Percentiles rank a stretch among this genome's conserved stretches.
phyloP scores from a whole-genome alignment of 2,888 invertebrate species.

The Caenorhabditis sp. region DNA sequence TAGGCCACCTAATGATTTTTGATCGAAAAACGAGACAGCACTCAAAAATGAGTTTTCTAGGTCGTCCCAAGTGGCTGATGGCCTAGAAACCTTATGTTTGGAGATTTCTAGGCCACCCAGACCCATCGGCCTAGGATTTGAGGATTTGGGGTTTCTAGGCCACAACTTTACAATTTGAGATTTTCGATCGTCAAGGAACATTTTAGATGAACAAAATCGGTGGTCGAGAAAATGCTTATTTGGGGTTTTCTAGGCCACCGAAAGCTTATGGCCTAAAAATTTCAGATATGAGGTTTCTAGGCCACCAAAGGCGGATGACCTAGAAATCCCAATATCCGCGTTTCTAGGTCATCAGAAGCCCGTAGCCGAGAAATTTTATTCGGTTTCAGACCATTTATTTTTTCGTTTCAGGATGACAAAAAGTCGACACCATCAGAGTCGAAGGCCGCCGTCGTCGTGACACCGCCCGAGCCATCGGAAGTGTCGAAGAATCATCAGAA shows the following conservation, averaged over 20 bases:
- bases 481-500: neutral
- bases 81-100: too few relatives aligned
- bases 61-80: neutral
- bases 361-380: too few relatives aligned
- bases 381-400: too few relatives aligned
- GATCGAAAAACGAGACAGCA: too few relatives aligned
- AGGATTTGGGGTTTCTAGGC: neutral
- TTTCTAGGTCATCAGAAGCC: neutral
- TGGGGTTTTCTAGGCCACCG: too few relatives aligned
- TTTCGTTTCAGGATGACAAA: neutral
- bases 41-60: neutral
- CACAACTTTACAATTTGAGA: too few relatives aligned
- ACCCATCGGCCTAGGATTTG: neutral
- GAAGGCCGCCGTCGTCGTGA: neutral
- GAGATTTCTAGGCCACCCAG: neutral
- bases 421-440: neutral
- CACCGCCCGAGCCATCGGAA: neutral
- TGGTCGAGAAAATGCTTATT: too few relatives aligned
- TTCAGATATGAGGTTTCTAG: neutral
- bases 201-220: too few relatives aligned
- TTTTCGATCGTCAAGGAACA: too few relatives aligned
- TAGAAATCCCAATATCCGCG: neutral
- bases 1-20: neutral
- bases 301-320: too few relatives aligned
- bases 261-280: neutral